phyloP scores from a whole-genome alignment of 2,797 vertebrate genomes.

The Pseudomugil gertrudae region DNA sequence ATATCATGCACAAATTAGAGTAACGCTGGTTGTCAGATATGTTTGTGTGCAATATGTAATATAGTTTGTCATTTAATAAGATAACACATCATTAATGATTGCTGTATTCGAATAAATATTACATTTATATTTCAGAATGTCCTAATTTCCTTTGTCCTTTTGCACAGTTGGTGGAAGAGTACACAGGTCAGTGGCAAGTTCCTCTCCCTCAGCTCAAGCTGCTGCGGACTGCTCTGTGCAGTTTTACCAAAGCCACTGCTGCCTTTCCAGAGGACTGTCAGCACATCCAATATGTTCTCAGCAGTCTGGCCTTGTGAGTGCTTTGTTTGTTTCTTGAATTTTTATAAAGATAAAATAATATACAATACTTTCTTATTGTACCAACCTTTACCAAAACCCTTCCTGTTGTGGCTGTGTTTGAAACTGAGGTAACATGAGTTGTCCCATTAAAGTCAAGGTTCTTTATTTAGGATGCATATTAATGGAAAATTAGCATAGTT shows the following conservation, averaged over 20 bases:
- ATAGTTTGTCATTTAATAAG: background rate
- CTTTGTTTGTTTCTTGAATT: background rate
- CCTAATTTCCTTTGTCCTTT: background rate
- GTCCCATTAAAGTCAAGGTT: background rate
- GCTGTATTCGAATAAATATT: background rate
- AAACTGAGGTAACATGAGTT: background rate
- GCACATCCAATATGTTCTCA: slow-evolving; percentile 94
- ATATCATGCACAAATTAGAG: background rate
- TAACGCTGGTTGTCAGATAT: background rate
- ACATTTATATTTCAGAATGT: background rate
- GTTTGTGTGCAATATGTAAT: background rate
- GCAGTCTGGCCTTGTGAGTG: slow-evolving; percentile 97
- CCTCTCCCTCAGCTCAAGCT: slow-evolving; percentile 96
- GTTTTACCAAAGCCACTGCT: slow-evolving; percentile 91
- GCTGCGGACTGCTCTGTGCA: slow-evolving; percentile 91
- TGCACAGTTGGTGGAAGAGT: slow-evolving; percentile 92
- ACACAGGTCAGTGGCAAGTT: slow-evolving; percentile 96
- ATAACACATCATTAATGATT: background rate
- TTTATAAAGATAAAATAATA: background rate
- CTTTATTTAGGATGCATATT: no score
- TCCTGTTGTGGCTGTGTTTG: background rate
- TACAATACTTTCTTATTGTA: background rate
- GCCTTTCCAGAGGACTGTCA: slow-evolving; percentile 95
- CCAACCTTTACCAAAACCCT: background rate
- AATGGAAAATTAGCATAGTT: no score